These are phyloP conservation scores for Erpobdella octoculata DNA, from an alignment of 2,888 invertebrate genomes.

Conservation along the genomic window DNA sequence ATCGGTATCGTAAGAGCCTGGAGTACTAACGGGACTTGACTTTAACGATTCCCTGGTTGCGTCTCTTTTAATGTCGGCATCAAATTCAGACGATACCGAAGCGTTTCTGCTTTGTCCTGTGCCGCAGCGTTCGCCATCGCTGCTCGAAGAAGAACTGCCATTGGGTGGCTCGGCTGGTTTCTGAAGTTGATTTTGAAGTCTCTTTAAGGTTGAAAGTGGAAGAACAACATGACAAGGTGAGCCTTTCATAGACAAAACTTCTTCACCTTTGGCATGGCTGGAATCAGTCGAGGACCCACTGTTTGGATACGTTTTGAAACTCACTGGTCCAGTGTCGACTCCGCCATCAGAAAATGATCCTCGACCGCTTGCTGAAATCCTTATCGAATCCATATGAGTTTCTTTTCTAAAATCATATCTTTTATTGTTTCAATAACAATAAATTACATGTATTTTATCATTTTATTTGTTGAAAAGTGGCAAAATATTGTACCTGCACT, in stretches of 20 bases:
- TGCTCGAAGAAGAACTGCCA: not conserved
- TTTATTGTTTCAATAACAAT: too few relatives aligned
- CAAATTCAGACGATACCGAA: conserved; percentile 16
- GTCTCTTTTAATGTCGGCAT: conserved; percentile 1
- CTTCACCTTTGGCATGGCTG: not conserved
- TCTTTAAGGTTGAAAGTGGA: conserved; percentile 1
- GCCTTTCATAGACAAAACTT: not conserved
- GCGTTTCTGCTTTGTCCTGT: conserved; percentile 21
- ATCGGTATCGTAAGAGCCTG: conserved; percentile 5
- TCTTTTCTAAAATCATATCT: too few relatives aligned
- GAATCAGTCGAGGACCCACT: not conserved
- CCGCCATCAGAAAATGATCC: conserved; percentile 5
- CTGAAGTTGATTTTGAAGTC: not conserved
- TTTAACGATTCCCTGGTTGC: not conserved
- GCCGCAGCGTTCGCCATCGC: conserved; percentile 9
- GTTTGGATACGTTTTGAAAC: not conserved
- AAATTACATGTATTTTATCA: too few relatives aligned
- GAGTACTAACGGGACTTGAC: conserved; percentile 9
- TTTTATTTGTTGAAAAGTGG: too few relatives aligned
- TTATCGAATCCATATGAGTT: too few relatives aligned
- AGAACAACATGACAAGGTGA: not conserved
- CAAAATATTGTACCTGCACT: too few relatives aligned
- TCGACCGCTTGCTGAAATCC: too few relatives aligned
- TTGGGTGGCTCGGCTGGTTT: not conserved
- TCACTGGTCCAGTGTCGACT: conserved; percentile 12